Base-by-base conservation (phyloP, 1,140 invertebrate genomes). In the Mamestra configurata region DNA sequence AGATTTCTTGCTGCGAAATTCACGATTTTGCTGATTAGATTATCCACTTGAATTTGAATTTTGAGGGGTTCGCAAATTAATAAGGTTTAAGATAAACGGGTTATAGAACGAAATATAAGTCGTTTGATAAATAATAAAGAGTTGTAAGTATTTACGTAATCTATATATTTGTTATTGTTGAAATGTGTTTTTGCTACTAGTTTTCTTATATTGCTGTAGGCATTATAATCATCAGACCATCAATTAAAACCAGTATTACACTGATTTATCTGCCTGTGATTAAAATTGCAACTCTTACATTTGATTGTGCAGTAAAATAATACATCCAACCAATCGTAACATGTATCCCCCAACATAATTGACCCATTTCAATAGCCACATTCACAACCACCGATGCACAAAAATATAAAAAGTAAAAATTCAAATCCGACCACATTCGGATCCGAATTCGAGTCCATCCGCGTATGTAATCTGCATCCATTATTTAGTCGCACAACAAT, bases 21-120 rank as follows among this genome's bases (percentile, higher is more conserved):
- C 70, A 51, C 78, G 70, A 82, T 66, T 82, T 71, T 80, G 64
- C 81, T 80, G 80, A 87, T 84, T 84, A 72, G 70, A 84, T 85
- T 81, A 84, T 59, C 59, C 68, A 79, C 78, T 79, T 79, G 72
- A 68, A 82, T 80, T 80, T 77, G 73, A 68, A 77, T 77, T 77
- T 77, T 77, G 61, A 77, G 37, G 46, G 75, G 75, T 37, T 77
- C n/a, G 6, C 46, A 66, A 77, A 77, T 77, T 77, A 77, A 77
- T 77, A 77, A 68, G 75, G 55, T 64, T 75, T 43, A n/a, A 37
- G 20, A 18, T 51, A n/a, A 79, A 72, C 53, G 57, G 75, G 53
- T 77, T 79, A 24, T 24, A 1, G 43, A 43, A 59, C n/a, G n/a
- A 35, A 72, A 72, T 73, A 22, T 73, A 46, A 61, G 24, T 61